Percentiles rank a stretch among this genome's conserved stretches.
Evolutionary conservation across 2,113 vertebrate genomes (phyloP).

Genomic region (Pseudopipra pipra): DNA sequence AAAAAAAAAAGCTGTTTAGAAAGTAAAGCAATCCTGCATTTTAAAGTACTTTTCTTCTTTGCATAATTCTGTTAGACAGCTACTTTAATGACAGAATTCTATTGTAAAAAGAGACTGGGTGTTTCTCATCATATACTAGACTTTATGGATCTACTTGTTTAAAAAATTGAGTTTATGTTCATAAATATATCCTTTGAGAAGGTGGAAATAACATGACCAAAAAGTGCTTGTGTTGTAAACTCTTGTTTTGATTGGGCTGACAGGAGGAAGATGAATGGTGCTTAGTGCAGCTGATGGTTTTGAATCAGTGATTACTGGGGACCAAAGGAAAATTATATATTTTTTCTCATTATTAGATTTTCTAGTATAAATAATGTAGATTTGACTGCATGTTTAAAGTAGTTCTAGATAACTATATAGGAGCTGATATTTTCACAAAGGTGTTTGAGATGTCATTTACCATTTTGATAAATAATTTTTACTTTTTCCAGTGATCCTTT

Average conservation of each 20-base stretch:
- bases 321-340: neutral
- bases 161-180: neutral
- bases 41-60: neutral
- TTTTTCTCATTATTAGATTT: neutral
- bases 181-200: neutral
- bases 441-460: neutral
- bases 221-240: neutral
- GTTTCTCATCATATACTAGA: neutral
- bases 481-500: conserved; percentile 76
- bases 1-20: neutral
- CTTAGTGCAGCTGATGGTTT: neutral
- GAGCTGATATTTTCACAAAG: neutral
- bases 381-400: neutral
- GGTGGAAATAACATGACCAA: neutral
- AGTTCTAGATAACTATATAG: neutral
- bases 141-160: neutral
- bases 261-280: neutral
- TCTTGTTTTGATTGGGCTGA: neutral
- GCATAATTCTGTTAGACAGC: neutral
- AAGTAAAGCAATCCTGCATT: neutral
- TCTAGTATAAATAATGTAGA: neutral
- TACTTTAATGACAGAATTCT: neutral
- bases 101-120: neutral
- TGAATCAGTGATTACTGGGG: neutral
- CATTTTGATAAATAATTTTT: conserved; percentile 25